phyloP scores from a whole-genome alignment of 2,797 vertebrate species.

The Galago senegalensis region DNA sequence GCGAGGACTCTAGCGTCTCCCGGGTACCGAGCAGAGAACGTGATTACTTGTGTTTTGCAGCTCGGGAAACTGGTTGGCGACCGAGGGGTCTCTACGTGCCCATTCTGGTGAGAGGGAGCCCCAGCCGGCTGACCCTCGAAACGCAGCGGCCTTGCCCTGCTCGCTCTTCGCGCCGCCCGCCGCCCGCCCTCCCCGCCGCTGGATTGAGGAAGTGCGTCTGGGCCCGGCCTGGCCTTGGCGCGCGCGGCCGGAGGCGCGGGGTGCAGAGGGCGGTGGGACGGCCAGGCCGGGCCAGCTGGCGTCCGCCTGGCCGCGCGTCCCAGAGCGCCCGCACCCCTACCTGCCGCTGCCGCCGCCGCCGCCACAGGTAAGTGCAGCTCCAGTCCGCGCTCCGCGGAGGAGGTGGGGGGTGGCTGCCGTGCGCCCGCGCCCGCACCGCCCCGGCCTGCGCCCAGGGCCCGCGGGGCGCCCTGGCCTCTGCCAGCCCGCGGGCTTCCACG shows the following conservation, averaged over 20 bases:
- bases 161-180: conserved; percentile 30
- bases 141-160: neutral
- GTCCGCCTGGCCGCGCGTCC: neutral
- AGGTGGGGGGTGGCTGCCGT: neutral
- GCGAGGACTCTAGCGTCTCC: neutral
- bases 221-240: conserved; percentile 61
- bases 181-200: neutral
- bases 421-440: neutral
- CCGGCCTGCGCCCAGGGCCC: neutral
- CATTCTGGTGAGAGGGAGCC: neutral
- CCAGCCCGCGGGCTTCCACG: neutral
- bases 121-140: neutral
- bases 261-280: neutral
- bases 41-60: neutral
- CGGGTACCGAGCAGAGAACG: neutral
- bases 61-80: neutral
- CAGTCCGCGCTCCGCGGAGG: neutral
- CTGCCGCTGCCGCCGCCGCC: neutral
- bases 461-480: neutral
- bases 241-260: conserved; percentile 48
- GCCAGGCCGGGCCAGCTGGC: neutral
- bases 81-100: neutral
- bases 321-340: neutral
- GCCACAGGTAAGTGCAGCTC: conserved; percentile 66
- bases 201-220: conserved; percentile 85